A percentile compares a stretch with the other conserved stretches of the same genome.
These are phyloP conservation scores for Cataglyphis cursor DNA, from an alignment of 2,888 invertebrate species.

Conservation along the genomic window DNA sequence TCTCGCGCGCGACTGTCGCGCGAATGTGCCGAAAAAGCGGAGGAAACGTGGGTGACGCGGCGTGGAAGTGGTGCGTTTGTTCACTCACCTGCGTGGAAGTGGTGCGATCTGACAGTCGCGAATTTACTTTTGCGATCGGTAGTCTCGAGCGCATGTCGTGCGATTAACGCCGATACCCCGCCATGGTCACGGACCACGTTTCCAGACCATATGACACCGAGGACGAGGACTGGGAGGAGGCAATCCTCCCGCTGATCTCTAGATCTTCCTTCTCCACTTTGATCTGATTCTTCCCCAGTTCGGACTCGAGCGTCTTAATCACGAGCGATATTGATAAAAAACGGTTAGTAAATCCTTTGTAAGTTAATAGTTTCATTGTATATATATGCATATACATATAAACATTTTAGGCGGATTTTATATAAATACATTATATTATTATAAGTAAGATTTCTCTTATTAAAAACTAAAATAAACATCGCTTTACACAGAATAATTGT, in stretches of 20 bases:
- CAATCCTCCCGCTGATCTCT: not conserved
- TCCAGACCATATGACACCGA: not conserved
- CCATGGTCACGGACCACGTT: constrained; percentile 76
- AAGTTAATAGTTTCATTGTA: not conserved
- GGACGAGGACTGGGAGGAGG: constrained; percentile 25
- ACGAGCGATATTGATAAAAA: not conserved
- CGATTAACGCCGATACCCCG: constrained; percentile 54
- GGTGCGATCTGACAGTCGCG: constrained; percentile 62
- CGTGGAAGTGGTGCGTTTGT: constrained; percentile 54
- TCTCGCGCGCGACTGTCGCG: constrained; percentile 24
- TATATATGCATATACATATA: too few species aligned
- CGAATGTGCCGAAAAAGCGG: not conserved
- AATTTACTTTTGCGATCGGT: constrained; percentile 70
- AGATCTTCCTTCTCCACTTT: not conserved
- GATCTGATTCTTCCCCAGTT: not conserved
- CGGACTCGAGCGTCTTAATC: not conserved
- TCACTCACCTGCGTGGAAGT: constrained; percentile 67
- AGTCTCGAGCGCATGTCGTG: constrained; percentile 14
- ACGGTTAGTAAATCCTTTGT: not conserved
- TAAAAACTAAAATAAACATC: not conserved
- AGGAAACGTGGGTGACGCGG: constrained; percentile 21
- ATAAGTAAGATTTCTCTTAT: not conserved
- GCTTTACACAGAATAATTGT: not conserved
- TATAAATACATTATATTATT: too few species aligned
- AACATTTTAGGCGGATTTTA: too few species aligned